Evolutionary conservation across 2,888 invertebrate species (phyloP).

Genomic region (Ctenicera cuprea): DNA sequence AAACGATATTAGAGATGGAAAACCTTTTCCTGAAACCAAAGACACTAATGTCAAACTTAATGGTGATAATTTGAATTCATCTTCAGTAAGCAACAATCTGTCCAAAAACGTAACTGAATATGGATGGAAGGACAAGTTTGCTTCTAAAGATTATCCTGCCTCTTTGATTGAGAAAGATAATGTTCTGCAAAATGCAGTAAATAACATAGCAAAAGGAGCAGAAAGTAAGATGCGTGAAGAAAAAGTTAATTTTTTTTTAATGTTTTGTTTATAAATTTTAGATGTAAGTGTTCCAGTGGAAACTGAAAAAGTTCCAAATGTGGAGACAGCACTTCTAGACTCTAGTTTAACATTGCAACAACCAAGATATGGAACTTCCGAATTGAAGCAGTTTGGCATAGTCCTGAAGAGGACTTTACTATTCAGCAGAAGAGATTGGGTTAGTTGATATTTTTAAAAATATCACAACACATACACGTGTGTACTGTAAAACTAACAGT

Average conservation of each 20-base stretch:
- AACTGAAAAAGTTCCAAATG: conserved; percentile 81
- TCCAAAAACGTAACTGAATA: conserved; percentile 32
- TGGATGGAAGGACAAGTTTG: conserved; percentile 62
- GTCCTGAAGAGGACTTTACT: conserved; percentile 89
- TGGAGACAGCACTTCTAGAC: conserved; percentile 81
- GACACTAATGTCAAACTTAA: background rate
- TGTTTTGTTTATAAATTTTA: conserved; percentile 30
- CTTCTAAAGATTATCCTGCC: conserved; percentile 60
- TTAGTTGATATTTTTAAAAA: conserved; percentile 69
- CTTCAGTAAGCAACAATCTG: background rate
- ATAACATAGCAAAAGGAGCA: conserved; percentile 76
- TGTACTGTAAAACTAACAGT: background rate
- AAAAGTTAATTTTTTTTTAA: conserved; percentile 7
- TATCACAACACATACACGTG: background rate
- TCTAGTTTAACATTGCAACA: conserved; percentile 79
- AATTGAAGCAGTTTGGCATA: conserved; percentile 89
- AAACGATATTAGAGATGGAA: conserved; percentile 85
- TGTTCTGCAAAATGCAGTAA: conserved; percentile 76
- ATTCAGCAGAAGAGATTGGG: conserved; percentile 93
- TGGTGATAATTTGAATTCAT: background rate
- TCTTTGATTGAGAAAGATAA: conserved; percentile 73
- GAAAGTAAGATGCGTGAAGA: conserved; percentile 24
- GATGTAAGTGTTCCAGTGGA: conserved; percentile 78
- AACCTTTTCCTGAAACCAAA: conserved; percentile 78
- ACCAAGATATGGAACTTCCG: conserved; percentile 88